phyloP scores from a whole-genome alignment of 2,888 invertebrate genomes.

The Petrophora chlorosata region DNA sequence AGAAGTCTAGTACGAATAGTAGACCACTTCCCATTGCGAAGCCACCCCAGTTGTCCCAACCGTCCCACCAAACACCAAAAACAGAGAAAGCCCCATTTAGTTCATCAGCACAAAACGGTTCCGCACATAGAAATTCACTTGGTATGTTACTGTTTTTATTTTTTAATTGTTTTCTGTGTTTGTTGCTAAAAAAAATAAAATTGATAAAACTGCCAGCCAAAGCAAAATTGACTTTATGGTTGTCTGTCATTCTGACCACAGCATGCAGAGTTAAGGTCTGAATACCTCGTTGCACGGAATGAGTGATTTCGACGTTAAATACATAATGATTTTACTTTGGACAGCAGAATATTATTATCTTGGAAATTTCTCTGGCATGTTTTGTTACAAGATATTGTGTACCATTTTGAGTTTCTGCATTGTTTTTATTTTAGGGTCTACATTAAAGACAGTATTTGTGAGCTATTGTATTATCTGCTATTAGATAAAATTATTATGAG shows the following conservation, averaged over 20 bases:
- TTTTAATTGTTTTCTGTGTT: slow-evolving; percentile 10
- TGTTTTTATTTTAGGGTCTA: too few species aligned
- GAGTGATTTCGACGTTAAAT: too few species aligned
- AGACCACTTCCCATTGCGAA: slow-evolving; percentile 63
- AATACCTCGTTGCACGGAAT: too few species aligned
- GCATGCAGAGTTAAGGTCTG: too few species aligned
- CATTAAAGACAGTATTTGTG: too few species aligned
- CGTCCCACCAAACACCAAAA: slow-evolving; percentile 62
- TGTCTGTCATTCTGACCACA: background rate
- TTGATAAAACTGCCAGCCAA: background rate
- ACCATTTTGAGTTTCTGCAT: too few species aligned
- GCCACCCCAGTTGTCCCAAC: slow-evolving; percentile 53
- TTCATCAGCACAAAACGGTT: slow-evolving; percentile 68
- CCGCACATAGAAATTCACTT: slow-evolving; percentile 70
- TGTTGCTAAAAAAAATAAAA: background rate
- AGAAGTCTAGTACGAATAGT: slow-evolving; percentile 67
- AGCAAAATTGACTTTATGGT: background rate
- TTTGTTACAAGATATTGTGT: too few species aligned
- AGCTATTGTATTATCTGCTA: too few species aligned
- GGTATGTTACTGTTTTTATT: slow-evolving; percentile 62
- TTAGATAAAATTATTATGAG: too few species aligned
- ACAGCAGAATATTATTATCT: too few species aligned
- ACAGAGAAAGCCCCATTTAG: slow-evolving; percentile 64
- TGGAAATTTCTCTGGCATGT: too few species aligned
- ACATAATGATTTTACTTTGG: too few species aligned